phyloP scores from a whole-genome alignment of 1,140 invertebrate species.

The Trypoxylus dichotomus region DNA sequence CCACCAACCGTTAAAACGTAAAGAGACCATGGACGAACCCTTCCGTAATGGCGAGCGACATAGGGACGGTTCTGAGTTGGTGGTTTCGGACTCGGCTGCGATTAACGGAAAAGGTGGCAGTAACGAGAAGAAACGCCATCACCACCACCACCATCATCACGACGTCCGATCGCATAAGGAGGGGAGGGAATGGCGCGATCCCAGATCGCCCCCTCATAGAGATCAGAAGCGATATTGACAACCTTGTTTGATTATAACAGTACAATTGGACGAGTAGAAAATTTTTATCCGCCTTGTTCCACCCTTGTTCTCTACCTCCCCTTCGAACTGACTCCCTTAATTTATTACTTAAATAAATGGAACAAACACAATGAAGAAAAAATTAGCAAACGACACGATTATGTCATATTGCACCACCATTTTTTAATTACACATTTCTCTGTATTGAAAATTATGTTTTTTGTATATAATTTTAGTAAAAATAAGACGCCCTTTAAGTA shows the following conservation, averaged over 20 bases:
- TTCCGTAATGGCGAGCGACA: slow-evolving; percentile 55
- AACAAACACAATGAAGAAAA: neutral
- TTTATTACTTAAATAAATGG: neutral
- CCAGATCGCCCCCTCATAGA: slow-evolving; percentile 38
- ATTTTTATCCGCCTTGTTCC: slow-evolving; percentile 1
- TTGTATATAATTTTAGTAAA: neutral
- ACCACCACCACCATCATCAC: slow-evolving; percentile 83
- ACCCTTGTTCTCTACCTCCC: neutral
- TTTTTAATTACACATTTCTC: neutral
- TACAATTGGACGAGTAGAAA: slow-evolving; percentile 44
- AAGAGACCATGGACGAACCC: slow-evolving; percentile 72
- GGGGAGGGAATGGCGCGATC: slow-evolving; percentile 44
- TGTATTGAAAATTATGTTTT: neutral
- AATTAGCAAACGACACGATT: too few relatives aligned
- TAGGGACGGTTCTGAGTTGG: slow-evolving; percentile 69
- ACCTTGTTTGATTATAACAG: slow-evolving; percentile 45
- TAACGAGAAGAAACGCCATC: slow-evolving; percentile 75
- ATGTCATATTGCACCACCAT: neutral
- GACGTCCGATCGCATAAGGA: slow-evolving; percentile 45
- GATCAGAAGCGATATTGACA: slow-evolving; percentile 49
- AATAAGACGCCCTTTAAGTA: neutral
- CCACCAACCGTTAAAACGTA: slow-evolving; percentile 63
- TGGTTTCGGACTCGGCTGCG: slow-evolving; percentile 68
- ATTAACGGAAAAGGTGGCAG: slow-evolving; percentile 53
- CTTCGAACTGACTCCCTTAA: neutral